Evolutionary conservation across 2,113 vertebrate genomes (phyloP).

Genomic region (Hirundichthys speculiger): DNA sequence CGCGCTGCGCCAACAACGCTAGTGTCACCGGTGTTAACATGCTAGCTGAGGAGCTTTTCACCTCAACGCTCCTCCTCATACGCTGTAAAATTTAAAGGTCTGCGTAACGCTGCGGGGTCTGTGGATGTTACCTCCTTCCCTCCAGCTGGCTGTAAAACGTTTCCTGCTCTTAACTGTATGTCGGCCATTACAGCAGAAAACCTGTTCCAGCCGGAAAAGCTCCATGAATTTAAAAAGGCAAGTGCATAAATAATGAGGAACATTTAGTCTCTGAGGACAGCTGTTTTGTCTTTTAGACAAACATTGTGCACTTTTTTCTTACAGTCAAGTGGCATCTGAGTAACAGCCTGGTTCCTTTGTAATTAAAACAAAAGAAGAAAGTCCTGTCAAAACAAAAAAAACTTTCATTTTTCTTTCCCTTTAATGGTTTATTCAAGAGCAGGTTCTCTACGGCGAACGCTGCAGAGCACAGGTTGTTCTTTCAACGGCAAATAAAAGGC

Average conservation of each 20-base stretch:
- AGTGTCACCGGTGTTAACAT: too few species aligned
- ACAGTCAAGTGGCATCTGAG: too few species aligned
- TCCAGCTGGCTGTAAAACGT: slow-evolving; percentile 25
- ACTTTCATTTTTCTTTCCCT: neutral
- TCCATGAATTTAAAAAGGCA: slow-evolving; percentile 12
- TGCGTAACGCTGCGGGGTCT: too few species aligned
- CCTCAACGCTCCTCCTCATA: too few species aligned
- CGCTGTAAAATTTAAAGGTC: too few species aligned
- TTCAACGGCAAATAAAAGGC: slow-evolving; percentile 9
- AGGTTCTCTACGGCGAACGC: slow-evolving; percentile 2
- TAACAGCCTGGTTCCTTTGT: slow-evolving; percentile 1
- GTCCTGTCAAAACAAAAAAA: neutral
- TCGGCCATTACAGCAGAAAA: slow-evolving; percentile 12
- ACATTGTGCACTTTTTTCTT: neutral
- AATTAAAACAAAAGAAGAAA: slow-evolving; percentile 35
- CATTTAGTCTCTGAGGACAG: slow-evolving; percentile 17
- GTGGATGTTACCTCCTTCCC: neutral
- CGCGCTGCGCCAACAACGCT: too few species aligned
- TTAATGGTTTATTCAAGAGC: slow-evolving; percentile 36
- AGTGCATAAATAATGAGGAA: slow-evolving; percentile 35
- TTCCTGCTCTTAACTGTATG: slow-evolving; percentile 18
- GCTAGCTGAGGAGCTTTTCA: too few species aligned
- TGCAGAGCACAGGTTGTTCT: slow-evolving; percentile 10
- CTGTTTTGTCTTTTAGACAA: slow-evolving; percentile 21
- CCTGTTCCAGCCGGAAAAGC: slow-evolving; percentile 7